A percentile compares a stretch with the other conserved stretches of the same genome.
Evolutionary conservation across 2,888 invertebrate genomes (phyloP).

Genomic region (Camptogramma bilineatum): DNA sequence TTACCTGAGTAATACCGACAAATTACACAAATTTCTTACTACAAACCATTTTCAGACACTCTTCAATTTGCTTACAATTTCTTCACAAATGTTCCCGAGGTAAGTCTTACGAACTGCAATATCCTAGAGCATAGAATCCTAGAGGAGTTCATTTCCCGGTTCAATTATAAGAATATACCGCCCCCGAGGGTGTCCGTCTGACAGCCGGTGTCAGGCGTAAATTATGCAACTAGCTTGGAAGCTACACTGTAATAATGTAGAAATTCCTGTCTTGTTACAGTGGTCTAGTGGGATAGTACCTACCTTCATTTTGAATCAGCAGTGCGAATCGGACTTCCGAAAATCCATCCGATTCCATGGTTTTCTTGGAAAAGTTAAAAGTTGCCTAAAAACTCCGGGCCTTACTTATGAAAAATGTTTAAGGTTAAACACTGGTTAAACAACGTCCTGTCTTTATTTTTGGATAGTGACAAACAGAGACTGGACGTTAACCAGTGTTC

Average conservation of each 20-base stretch:
- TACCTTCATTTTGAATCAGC: too few species aligned
- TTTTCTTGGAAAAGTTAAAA: too few species aligned
- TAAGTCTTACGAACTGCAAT: conserved; percentile 21
- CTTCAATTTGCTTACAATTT: not conserved
- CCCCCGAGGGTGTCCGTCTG: conserved; percentile 53
- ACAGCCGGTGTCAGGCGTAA: conserved; percentile 55
- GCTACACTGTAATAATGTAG: conserved; percentile 22
- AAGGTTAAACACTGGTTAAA: too few species aligned
- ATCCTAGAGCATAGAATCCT: conserved; percentile 25
- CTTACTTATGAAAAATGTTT: too few species aligned
- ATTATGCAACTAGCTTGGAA: conserved; percentile 51
- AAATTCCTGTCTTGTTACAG: conserved; percentile 22
- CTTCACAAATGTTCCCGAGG: not conserved
- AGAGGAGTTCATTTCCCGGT: conserved; percentile 42
- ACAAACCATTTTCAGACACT: not conserved
- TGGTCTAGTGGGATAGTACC: not conserved
- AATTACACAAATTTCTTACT: too few species aligned
- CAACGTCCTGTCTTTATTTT: too few species aligned
- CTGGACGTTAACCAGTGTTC: too few species aligned
- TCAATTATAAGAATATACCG: conserved; percentile 73
- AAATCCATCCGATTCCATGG: too few species aligned
- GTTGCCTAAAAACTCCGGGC: too few species aligned
- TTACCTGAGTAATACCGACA: too few species aligned
- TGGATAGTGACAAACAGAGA: too few species aligned
- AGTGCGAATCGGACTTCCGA: too few species aligned